A percentile compares a stretch with the other conserved stretches of the same genome.
Conservation (phyloP, 2,797 vertebrate genomes). For the Fistularia commersonii region DNA sequence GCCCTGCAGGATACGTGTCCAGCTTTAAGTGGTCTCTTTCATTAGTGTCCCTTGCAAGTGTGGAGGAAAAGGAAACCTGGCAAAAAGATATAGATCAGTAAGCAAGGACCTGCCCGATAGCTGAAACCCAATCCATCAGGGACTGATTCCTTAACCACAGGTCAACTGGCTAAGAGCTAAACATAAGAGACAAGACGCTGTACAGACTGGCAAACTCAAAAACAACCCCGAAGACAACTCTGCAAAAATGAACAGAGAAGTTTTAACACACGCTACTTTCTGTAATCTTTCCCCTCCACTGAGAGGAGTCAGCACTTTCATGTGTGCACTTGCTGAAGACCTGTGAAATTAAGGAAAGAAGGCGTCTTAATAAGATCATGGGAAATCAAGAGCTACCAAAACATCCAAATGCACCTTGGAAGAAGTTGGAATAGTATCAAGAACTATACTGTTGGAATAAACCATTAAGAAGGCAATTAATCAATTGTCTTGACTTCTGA, state of each 20-base stretch:
- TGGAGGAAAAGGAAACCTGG: slow-evolving; percentile 64
- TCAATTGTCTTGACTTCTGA: no score
- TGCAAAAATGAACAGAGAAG: slow-evolving; percentile 20
- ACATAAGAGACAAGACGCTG: slow-evolving; percentile 62
- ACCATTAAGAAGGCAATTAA: no score
- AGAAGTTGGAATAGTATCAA: no score
- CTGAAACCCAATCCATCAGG: slow-evolving; percentile 76
- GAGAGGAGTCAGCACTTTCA: no score
- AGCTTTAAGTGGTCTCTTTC: slow-evolving; percentile 68
- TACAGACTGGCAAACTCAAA: slow-evolving; percentile 63
- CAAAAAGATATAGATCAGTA: slow-evolving; percentile 77
- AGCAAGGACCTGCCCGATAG: slow-evolving; percentile 73
- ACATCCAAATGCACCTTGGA: no score
- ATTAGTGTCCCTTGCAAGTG: slow-evolving; percentile 55
- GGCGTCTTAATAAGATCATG: no score
- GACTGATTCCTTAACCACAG: slow-evolving; percentile 78
- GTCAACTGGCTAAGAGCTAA: slow-evolving; percentile 74
- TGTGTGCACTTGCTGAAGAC: background rate
- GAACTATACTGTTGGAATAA: no score
- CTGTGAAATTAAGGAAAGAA: no score
- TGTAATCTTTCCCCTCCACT: no score
- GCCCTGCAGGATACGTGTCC: slow-evolving; percentile 43
- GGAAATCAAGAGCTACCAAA: no score
- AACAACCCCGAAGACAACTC: slow-evolving; percentile 41
- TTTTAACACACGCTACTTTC: background rate